Conservation (phyloP, 2,888 invertebrate genomes). For the Apotomis capreana region DNA sequence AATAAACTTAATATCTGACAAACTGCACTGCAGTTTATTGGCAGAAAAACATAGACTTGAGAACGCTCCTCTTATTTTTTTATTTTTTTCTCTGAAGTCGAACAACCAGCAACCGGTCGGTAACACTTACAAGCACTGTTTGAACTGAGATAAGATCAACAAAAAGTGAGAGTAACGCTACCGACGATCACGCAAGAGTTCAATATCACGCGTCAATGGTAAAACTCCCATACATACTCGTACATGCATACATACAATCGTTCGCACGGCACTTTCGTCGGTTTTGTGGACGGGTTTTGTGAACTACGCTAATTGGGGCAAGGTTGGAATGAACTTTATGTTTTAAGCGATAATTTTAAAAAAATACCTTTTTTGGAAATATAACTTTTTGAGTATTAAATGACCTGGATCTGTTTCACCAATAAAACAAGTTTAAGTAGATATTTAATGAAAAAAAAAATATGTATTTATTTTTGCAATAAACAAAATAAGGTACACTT, state of each 20-base stretch:
- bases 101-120: too few species aligned
- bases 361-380: too few species aligned
- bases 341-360: not conserved
- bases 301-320: constrained; percentile 23
- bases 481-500: too few species aligned
- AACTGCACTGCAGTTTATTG: too few species aligned
- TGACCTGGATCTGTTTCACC: too few species aligned
- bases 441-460: too few species aligned
- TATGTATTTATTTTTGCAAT: too few species aligned
- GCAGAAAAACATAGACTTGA: too few species aligned
- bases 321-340: constrained; percentile 19
- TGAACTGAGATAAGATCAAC: constrained; percentile 26
- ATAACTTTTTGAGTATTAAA: too few species aligned
- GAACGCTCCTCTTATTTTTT: not conserved
- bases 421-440: too few species aligned
- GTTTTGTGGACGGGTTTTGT: constrained; percentile 22
- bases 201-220: constrained; percentile 39
- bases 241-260: constrained; percentile 17
- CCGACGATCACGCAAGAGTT: constrained; percentile 34
- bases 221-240: constrained; percentile 26
- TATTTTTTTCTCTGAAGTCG: too few species aligned
- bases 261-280: constrained; percentile 31
- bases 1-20: too few species aligned
- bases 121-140: constrained; percentile 3
- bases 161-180: constrained; percentile 36